Conservation (phyloP, 2,113 vertebrate genomes). For the Labeo catla region DNA sequence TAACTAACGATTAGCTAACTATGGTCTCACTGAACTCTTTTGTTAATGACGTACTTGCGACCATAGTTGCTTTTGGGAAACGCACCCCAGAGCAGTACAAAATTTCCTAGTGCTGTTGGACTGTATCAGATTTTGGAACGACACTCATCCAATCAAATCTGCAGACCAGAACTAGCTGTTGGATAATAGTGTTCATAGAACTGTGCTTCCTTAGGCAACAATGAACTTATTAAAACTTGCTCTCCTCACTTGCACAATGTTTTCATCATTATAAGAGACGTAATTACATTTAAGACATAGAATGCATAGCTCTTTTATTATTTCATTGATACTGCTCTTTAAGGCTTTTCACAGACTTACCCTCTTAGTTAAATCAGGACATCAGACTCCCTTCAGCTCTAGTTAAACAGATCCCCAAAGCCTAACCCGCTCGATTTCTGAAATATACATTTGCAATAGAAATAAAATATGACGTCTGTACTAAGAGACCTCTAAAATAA, state of each 20-base stretch:
- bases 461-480: conserved; percentile 13
- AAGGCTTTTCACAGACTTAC: conserved; percentile 41
- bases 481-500: conserved; percentile 5
- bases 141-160: neutral
- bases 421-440: conserved; percentile 21
- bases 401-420: conserved; percentile 27
- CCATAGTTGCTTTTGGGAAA: neutral
- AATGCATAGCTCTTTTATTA: conserved; percentile 42
- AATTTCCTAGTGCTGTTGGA: neutral
- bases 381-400: conserved; percentile 39
- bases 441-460: conserved; percentile 7
- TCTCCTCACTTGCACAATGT: neutral
- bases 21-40: too few species aligned
- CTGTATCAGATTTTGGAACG: neutral
- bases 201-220: neutral
- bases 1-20: too few species aligned
- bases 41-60: too few species aligned
- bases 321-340: conserved; percentile 40
- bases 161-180: neutral
- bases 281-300: conserved; percentile 35
- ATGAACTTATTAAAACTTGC: neutral
- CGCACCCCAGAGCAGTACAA: neutral
- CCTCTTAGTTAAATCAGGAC: conserved; percentile 7
- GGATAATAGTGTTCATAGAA: neutral
- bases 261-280: conserved; percentile 9